Base-by-base conservation (phyloP, 1,140 invertebrate species). In the Mactra quadrangularis region DNA sequence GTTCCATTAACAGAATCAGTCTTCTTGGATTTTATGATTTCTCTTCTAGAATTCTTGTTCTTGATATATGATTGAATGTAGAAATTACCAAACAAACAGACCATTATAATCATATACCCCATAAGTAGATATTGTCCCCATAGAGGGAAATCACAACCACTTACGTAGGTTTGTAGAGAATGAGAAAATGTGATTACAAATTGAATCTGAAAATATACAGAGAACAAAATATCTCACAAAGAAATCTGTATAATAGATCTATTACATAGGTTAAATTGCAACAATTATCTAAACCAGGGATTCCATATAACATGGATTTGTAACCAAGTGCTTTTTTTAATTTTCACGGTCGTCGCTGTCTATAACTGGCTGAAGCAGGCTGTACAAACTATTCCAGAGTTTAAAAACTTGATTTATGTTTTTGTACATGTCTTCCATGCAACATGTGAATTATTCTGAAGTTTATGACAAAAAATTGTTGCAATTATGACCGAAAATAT, bases 11-110 rank as follows among this genome's bases (percentile, higher is more conserved):
- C 31, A n/a, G 59, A 19, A 4, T 64, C 75, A 15, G 64, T 71
- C 47, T 71, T 81, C 38, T 81, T 81, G 3, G 35, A 17, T 38
- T 9, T 15, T 3, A n/a, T 11, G 15, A 41, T 6, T 27, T 74
- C 47, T 19, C 22, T 3, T 25, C 33, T 52, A 27, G 31, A 38
- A 22, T 57, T 59, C 38, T 75, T 77, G 13, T 82, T 83, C 59
- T 85, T 88, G 64, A 91, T 88, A 78, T 94, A 94, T 2, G 93
- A 90, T 71, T 93, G 90, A 53, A 93, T 85, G 88, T 94, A 94
- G 86, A 94, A 94, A 86, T 94, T 93, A 38, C 91, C 89, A 89
- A 94, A 94, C 29, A 94, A 89, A 55, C 90, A 86, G 31, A 94
- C 84, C 86, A 93, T 89, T 75, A 89, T 84, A 38, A 94, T 91